A percentile compares a stretch with the other conserved stretches of the same genome.
phyloP scores from a whole-genome alignment of 2,888 invertebrate species.

The Metalampra italica region DNA sequence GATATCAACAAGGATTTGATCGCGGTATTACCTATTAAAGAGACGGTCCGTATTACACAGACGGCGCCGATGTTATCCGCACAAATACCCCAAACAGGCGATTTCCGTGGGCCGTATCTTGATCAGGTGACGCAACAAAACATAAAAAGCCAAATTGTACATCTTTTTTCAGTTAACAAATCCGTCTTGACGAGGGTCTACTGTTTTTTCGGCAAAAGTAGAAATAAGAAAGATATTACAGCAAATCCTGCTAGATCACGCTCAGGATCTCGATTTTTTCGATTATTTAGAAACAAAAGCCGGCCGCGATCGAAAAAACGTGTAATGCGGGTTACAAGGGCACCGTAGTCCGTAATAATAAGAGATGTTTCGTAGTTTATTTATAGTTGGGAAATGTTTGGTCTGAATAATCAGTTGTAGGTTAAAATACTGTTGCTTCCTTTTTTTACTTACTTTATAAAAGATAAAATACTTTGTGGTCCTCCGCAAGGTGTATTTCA shows the following conservation, averaged over 20 bases:
- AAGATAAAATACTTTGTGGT: too few relatives aligned
- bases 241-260: constrained; percentile 64
- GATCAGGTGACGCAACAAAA: constrained; percentile 68
- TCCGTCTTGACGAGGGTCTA: constrained; percentile 71
- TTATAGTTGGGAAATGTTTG: too few relatives aligned
- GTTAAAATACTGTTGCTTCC: neutral
- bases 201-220: constrained; percentile 56
- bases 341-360: too few relatives aligned
- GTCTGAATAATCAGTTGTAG: neutral
- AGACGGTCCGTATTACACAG: neutral
- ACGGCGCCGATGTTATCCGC: constrained; percentile 13
- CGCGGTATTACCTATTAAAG: neutral
- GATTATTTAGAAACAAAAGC: constrained; percentile 38
- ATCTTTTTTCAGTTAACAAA: constrained; percentile 72
- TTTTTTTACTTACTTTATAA: too few relatives aligned
- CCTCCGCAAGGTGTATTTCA: too few relatives aligned
- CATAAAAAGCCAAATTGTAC: constrained; percentile 68
- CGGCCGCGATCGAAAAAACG: neutral
- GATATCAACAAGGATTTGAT: neutral
- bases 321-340: neutral
- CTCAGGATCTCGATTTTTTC: constrained; percentile 49
- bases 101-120: constrained; percentile 45
- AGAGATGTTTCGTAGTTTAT: neutral
- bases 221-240: constrained; percentile 63
- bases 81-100: constrained; percentile 19